Evolutionary conservation across 2,113 vertebrate species (phyloP).

Genomic region (Craseonycteris thonglongyai): DNA sequence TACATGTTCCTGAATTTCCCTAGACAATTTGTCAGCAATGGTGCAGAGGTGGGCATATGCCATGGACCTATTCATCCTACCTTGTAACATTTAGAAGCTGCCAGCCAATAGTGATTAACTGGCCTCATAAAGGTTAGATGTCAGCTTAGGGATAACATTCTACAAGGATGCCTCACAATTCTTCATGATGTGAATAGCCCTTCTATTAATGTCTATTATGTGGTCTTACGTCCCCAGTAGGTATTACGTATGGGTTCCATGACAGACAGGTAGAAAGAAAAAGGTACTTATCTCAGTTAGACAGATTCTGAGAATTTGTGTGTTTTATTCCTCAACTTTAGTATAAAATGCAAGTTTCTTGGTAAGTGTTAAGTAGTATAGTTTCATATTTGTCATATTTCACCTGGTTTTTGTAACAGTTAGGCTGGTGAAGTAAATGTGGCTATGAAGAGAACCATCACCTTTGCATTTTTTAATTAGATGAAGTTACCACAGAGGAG

Average conservation of each 20-base stretch:
- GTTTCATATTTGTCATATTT: background rate
- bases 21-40: background rate
- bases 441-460: background rate
- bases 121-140: background rate
- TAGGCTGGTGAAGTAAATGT: background rate
- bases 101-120: background rate
- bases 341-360: background rate
- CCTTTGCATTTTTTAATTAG: background rate
- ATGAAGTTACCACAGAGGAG: background rate
- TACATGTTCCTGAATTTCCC: background rate
- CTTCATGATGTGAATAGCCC: background rate
- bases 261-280: background rate
- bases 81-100: background rate
- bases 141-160: background rate
- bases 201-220: background rate
- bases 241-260: background rate
- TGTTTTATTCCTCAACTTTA: background rate
- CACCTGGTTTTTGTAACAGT: background rate
- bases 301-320: background rate
- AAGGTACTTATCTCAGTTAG: background rate
- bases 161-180: background rate
- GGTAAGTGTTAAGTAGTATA: background rate
- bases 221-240: background rate
- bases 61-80: background rate
- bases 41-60: background rate